These are phyloP conservation scores for Amphipyra berbera DNA, from an alignment of 2,888 invertebrate genomes.

Conservation along the genomic window DNA sequence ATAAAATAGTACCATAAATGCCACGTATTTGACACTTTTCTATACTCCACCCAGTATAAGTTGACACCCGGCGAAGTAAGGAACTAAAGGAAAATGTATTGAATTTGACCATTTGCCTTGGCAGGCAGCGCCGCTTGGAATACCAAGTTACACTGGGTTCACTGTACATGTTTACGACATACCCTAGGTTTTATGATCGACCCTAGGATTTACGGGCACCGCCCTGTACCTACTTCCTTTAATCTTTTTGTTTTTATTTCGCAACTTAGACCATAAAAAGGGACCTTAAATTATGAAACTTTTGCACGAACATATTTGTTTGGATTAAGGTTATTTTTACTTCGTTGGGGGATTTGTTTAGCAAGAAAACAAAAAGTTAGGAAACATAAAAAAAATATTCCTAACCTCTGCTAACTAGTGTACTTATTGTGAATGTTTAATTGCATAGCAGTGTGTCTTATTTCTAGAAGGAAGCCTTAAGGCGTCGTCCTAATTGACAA, in stretches of 20 bases:
- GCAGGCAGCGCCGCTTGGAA: too few relatives aligned
- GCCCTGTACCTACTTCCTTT: constrained; percentile 6
- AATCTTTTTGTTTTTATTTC: constrained; percentile 42
- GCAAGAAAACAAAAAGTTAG: constrained; percentile 9
- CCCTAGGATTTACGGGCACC: constrained; percentile 23
- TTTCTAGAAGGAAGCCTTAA: too few relatives aligned
- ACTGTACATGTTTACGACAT: constrained; percentile 12
- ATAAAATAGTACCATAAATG: constrained; percentile 18
- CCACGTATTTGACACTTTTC: constrained; percentile 9
- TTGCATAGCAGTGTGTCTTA: too few relatives aligned
- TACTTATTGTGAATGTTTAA: too few relatives aligned
- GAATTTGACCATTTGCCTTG: too few relatives aligned
- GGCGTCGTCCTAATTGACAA: too few relatives aligned
- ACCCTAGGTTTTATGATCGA: constrained; percentile 20
- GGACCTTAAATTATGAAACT: constrained; percentile 31
- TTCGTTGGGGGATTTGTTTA: constrained; percentile 5
- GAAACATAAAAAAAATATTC: not conserved
- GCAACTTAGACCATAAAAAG: constrained; percentile 36
- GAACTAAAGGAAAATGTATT: too few relatives aligned
- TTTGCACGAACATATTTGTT: constrained; percentile 29
- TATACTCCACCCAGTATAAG: too few relatives aligned
- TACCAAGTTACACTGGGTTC: too few relatives aligned
- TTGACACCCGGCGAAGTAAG: too few relatives aligned
- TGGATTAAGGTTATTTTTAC: constrained; percentile 4
- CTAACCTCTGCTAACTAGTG: constrained; percentile 3